A percentile compares a stretch with the other conserved stretches of the same genome.
Conservation (phyloP, 1,140 invertebrate species). For the Chrysoperla carnea region DNA sequence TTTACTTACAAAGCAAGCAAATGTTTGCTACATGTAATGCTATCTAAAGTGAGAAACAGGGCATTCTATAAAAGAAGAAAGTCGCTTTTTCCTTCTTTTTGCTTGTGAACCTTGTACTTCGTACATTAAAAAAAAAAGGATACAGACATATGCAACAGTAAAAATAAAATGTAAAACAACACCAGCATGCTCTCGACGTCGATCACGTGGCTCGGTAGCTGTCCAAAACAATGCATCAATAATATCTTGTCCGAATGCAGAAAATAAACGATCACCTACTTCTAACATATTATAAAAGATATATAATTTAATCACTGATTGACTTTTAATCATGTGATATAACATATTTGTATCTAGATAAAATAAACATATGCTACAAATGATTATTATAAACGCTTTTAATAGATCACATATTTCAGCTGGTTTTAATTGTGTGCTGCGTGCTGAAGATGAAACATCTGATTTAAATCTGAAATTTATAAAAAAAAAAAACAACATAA, state of each 20-base stretch:
- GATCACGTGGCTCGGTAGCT: conserved; percentile 76
- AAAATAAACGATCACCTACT: conserved; percentile 88
- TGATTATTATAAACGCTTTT: conserved; percentile 76
- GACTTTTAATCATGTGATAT: conserved; percentile 97
- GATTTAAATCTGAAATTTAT: conserved; percentile 14
- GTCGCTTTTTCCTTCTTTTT: no score
- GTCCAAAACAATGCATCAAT: conserved; percentile 97
- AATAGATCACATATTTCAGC: conserved; percentile 93
- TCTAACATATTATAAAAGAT: conserved; percentile 99
- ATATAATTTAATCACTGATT: conserved; percentile 97
- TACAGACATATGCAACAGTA: conserved; percentile 86
- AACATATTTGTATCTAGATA: conserved; percentile 95
- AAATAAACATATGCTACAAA: conserved; percentile 68
- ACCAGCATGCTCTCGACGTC: conserved; percentile 69
- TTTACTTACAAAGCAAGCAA: no score
- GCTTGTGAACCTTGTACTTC: no score
- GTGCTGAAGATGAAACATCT: conserved; percentile 5
- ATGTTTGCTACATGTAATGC: no score
- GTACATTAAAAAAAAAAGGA: no score
- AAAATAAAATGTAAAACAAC: conserved; percentile 76
- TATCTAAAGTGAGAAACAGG: no score
- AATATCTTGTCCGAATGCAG: conserved; percentile 95
- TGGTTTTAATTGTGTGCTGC: conserved; percentile 44
- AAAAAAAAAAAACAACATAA: not conserved
- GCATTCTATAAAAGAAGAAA: no score